Evolutionary conservation across 2,797 vertebrate species (phyloP).

Genomic region (Sebastes cheni): DNA sequence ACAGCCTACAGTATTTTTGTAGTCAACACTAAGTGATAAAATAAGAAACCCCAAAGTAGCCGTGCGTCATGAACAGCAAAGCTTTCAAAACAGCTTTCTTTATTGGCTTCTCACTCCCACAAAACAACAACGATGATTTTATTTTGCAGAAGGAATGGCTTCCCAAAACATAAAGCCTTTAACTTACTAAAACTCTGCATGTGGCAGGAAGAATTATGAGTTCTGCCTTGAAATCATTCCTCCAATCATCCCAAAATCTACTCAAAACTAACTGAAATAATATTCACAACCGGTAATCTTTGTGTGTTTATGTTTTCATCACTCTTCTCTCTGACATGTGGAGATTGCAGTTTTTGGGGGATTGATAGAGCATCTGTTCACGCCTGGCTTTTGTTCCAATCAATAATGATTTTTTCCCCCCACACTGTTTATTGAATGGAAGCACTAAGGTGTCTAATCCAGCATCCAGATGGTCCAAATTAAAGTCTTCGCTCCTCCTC

Average conservation of each 20-base stretch:
- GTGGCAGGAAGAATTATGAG: not conserved
- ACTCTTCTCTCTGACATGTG: not conserved
- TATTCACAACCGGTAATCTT: not conserved
- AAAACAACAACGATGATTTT: not conserved
- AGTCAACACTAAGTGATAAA: conserved; percentile 9
- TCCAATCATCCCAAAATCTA: not conserved
- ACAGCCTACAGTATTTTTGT: not conserved
- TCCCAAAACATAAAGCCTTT: not conserved
- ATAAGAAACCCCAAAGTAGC: not conserved
- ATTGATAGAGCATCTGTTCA: conserved; percentile 10
- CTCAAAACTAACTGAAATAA: not conserved
- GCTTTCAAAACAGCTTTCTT: not conserved
- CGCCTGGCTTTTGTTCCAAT: not conserved
- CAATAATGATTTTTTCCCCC: not conserved
- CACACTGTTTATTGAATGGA: conserved; percentile 7
- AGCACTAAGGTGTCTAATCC: conserved; percentile 23
- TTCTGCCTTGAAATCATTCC: not conserved
- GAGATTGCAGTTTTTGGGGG: not conserved
- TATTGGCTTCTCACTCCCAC: not conserved
- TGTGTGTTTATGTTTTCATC: not conserved
- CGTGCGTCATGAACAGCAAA: not conserved
- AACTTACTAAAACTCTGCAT: not conserved
- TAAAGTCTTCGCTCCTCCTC: not conserved
- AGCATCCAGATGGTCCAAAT: conserved; percentile 27
- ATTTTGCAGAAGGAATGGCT: not conserved